These are phyloP conservation scores for Fregetta grallaria DNA, from an alignment of 2,113 vertebrate species.

Conservation along the genomic window DNA sequence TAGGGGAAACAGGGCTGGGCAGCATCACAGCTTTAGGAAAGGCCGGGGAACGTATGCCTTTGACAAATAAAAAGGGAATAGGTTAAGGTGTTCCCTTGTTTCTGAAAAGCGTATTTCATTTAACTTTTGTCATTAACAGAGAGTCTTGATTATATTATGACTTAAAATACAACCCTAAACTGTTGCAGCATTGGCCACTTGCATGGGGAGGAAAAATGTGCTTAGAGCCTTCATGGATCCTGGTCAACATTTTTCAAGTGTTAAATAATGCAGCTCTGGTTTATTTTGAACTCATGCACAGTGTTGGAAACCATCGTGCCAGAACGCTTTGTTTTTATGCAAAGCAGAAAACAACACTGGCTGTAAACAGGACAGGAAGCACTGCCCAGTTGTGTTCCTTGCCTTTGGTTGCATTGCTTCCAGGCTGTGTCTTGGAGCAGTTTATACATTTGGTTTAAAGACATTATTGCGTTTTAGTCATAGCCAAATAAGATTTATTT, in stretches of 20 bases:
- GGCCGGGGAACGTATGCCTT: not conserved
- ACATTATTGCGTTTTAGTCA: not conserved
- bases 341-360: not conserved
- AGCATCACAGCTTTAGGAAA: not conserved
- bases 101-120: not conserved
- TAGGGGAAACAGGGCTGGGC: not conserved
- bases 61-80: not conserved
- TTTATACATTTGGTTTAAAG: not conserved
- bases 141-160: not conserved
- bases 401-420: accelerated
- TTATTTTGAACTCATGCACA: not conserved
- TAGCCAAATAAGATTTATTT: not conserved
- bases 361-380: not conserved
- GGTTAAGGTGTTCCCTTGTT: not conserved
- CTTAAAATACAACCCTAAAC: not conserved
- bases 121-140: not conserved
- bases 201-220: not conserved
- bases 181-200: not conserved
- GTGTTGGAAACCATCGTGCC: accelerated
- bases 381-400: accelerated
- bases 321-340: not conserved
- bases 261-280: not conserved
- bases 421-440: not conserved
- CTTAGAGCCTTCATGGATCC: not conserved
- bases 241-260: not conserved